Evolutionary conservation across 1,140 invertebrate genomes (phyloP).

Genomic region (Zaprionus ornatus): DNA sequence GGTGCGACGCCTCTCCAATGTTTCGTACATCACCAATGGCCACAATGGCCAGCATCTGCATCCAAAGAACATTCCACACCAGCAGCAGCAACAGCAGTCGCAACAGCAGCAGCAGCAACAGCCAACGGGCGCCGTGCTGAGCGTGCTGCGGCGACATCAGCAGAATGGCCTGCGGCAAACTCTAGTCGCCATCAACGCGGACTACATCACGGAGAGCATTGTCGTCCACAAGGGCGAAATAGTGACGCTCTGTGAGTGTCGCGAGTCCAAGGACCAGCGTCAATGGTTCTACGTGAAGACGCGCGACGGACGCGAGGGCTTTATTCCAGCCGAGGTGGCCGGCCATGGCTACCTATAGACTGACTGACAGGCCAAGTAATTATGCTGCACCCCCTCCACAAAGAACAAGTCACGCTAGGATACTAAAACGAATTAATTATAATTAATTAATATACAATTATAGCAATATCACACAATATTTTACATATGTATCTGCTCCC

Average conservation of each 20-base stretch:
- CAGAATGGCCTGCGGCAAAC: conserved; percentile 85
- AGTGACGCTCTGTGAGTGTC: conserved; percentile 87
- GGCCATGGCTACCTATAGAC: conserved; percentile 89
- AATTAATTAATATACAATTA: conserved; percentile 30
- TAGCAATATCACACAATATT: conserved; percentile 22
- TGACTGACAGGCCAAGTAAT: conserved; percentile 9
- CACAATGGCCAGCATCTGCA: conserved; percentile 81
- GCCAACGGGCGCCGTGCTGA: conserved; percentile 22
- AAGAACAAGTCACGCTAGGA: conserved; percentile 8
- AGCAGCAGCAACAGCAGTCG: conserved; percentile 33
- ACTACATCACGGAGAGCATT: conserved; percentile 87
- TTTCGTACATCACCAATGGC: conserved; percentile 77
- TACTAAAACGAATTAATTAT: conserved; percentile 8
- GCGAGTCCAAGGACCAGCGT: conserved; percentile 83
- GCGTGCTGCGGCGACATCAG: conserved; percentile 54
- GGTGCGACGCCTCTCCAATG: conserved; percentile 59
- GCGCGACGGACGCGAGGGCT: conserved; percentile 88
- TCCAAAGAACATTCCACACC: conserved; percentile 63
- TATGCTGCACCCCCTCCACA: conserved; percentile 1
- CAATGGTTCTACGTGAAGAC: conserved; percentile 91
- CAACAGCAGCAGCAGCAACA: conserved; percentile 24
- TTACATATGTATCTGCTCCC: conserved; percentile 15
- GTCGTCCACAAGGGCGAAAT: conserved; percentile 89
- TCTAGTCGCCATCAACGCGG: conserved; percentile 87
- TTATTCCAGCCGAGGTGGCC: conserved; percentile 90